phyloP scores from a whole-genome alignment of 2,113 vertebrate genomes.

The Athene cunicularia region DNA sequence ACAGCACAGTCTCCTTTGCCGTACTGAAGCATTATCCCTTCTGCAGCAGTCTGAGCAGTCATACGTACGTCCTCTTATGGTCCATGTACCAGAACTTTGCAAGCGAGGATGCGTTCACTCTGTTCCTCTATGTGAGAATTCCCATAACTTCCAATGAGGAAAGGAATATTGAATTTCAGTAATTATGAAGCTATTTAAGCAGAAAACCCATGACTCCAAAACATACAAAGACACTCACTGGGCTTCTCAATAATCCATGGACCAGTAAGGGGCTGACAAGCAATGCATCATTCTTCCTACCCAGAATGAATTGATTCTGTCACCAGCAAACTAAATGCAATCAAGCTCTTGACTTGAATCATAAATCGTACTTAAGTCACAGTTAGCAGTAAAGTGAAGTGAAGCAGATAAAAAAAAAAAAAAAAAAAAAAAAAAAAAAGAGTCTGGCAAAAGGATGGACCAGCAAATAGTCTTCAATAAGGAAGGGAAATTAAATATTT shows the following conservation, averaged over 20 bases:
- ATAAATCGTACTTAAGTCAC: slow-evolving; percentile 62
- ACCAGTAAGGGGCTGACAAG: slow-evolving; percentile 26
- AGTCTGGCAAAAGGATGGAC: background rate
- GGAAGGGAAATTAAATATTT: background rate
- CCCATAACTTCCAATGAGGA: background rate
- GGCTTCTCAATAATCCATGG: background rate
- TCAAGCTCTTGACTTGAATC: slow-evolving; percentile 65
- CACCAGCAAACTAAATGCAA: slow-evolving; percentile 68
- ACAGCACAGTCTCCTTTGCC: background rate
- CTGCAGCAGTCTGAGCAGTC: background rate
- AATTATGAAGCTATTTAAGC: slow-evolving; percentile 1
- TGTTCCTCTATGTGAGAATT: background rate
- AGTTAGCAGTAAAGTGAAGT: background rate
- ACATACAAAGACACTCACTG: background rate
- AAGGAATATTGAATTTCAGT: background rate
- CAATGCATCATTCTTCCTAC: slow-evolving; percentile 53
- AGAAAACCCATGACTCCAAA: background rate
- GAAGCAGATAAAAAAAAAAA: background rate
- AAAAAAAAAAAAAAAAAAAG: background rate
- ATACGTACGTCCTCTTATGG: background rate
- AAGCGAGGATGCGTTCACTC: background rate
- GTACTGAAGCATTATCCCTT: background rate
- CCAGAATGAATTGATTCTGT: slow-evolving; percentile 58
- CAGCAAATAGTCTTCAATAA: background rate
- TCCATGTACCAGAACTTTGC: background rate